Evolutionary conservation across 2,888 invertebrate species (phyloP).

Genomic region (Poecilobothrus nobilitatus): DNA sequence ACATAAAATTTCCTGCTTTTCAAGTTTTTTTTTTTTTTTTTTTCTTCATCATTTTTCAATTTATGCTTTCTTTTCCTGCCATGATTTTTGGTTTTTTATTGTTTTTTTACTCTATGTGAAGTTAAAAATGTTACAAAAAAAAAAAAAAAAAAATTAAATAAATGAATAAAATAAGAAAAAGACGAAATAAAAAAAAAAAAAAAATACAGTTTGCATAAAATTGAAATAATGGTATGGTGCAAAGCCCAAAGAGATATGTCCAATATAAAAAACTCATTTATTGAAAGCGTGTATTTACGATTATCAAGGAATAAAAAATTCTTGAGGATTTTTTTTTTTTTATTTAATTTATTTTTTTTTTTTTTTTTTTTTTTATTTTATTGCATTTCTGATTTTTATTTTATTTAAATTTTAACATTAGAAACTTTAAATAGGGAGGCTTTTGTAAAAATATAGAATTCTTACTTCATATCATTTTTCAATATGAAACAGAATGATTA

Average conservation of each 20-base stretch:
- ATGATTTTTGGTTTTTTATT: too few relatives aligned
- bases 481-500: too few relatives aligned
- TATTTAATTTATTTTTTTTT: not conserved
- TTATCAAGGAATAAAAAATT: slow-evolving; percentile 2
- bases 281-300: slow-evolving; percentile 3
- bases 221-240: slow-evolving; percentile 3
- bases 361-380: not conserved
- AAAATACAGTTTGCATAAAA: not conserved
- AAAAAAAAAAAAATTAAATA: too few relatives aligned
- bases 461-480: too few relatives aligned
- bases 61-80: not conserved
- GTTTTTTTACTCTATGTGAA: too few relatives aligned
- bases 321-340: not conserved
- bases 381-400: not conserved
- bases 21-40: not conserved
- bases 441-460: too few relatives aligned
- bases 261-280: slow-evolving; percentile 6
- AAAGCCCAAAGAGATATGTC: not conserved
- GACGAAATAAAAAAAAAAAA: too few relatives aligned
- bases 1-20: not conserved
- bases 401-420: too few relatives aligned
- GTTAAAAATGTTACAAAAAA: too few relatives aligned
- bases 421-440: too few relatives aligned
- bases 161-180: too few relatives aligned
- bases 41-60: not conserved